A percentile compares a stretch with the other conserved stretches of the same genome.
phyloP scores from a whole-genome alignment of 2,888 invertebrate genomes.

The Oscheius sp. region DNA sequence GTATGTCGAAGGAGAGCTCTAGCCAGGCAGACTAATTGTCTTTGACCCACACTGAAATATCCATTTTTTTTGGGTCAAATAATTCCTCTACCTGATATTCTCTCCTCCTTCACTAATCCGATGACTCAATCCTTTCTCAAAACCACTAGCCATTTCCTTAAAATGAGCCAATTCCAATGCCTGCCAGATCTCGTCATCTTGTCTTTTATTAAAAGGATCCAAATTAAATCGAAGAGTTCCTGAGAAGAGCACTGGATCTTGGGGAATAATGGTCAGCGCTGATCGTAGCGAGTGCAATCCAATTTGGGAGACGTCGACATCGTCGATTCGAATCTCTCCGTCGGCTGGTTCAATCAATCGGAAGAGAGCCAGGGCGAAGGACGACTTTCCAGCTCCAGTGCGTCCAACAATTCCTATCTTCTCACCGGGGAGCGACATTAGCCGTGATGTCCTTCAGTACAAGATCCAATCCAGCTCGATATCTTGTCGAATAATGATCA shows the following conservation, averaged over 20 bases:
- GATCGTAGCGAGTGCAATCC: constrained; percentile 88
- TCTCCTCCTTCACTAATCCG: constrained; percentile 62
- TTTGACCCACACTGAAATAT: constrained; percentile 39
- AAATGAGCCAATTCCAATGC: constrained; percentile 67
- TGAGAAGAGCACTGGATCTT: constrained; percentile 69
- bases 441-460: constrained; percentile 86
- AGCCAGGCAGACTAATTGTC: constrained; percentile 38
- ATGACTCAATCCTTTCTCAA: constrained; percentile 50
- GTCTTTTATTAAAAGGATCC: constrained; percentile 64
- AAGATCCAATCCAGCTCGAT: constrained; percentile 78
- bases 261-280: constrained; percentile 83
- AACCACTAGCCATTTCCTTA: constrained; percentile 47
- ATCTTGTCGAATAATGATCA: constrained; percentile 54
- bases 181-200: constrained; percentile 57
- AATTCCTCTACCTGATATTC: constrained; percentile 54
- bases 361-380: constrained; percentile 87
- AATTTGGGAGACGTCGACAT: constrained; percentile 82
- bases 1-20: constrained; percentile 48
- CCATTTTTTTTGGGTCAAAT: neutral
- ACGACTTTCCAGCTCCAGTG: constrained; percentile 74
- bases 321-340: constrained; percentile 87
- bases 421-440: constrained; percentile 79
- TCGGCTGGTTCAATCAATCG: constrained; percentile 85
- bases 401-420: constrained; percentile 78
- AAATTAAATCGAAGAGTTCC: constrained; percentile 70